Conservation (phyloP, 2,888 invertebrate species). For the Cosmia pyralina region DNA sequence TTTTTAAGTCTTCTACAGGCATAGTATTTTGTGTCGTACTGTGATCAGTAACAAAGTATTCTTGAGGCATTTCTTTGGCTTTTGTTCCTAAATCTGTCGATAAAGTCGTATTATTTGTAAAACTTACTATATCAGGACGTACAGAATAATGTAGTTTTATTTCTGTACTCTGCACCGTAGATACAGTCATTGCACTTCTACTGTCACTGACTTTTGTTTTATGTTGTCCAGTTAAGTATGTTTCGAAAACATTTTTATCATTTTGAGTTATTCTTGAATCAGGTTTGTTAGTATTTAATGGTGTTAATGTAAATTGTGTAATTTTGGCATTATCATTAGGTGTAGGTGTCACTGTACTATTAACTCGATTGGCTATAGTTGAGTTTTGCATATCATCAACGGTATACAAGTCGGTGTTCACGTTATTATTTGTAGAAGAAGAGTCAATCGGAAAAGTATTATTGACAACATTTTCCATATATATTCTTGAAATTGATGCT, state of each 20-base stretch:
- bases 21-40: neutral
- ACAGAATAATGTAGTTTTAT: neutral
- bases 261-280: neutral
- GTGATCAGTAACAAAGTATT: neutral
- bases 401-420: neutral
- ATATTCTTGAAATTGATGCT: neutral
- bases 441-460: neutral
- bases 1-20: neutral
- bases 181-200: neutral
- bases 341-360: neutral
- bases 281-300: neutral
- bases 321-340: neutral
- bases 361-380: neutral
- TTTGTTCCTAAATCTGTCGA: neutral
- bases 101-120: neutral
- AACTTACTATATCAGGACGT: neutral
- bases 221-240: neutral
- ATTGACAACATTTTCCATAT: neutral
- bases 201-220: neutral
- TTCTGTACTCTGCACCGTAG: neutral
- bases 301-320: neutral
- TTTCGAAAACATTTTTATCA: neutral
- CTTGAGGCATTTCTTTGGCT: too few species aligned
- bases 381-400: slow-evolving; percentile 5
- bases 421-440: neutral